Base-by-base conservation (phyloP, 2,113 vertebrate species). In the Labrus mixtus region DNA sequence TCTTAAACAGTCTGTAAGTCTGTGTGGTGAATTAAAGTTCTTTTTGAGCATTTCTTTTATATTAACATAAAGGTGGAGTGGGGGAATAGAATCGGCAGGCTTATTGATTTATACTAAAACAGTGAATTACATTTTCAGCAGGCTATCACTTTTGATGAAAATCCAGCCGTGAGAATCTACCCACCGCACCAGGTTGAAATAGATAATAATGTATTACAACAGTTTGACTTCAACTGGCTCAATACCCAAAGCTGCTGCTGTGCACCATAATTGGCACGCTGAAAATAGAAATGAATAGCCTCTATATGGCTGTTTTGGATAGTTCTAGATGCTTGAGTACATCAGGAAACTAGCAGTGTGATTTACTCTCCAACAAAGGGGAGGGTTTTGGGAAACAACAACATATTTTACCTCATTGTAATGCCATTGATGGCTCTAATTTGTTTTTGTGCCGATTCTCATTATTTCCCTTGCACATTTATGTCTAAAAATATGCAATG, bases 71-170 rank as follows among this genome's bases (percentile, higher is more conserved):
- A 89, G 84, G 87, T 90, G 78, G 79, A 88, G 85, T 79, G 80
- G 67, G 88, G 87, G 84, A 83, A 87, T 89, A 78, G 89, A 87
- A 85, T 87, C 78, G 74, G 68, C 76, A 82, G 84, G 55, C 76
- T 83, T 92, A 92, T 92, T 92, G 91, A 93, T 93, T 92, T 87
- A 88, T 88, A 89, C 83, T 87, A 91, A 92, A 92, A 89, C 85
- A 89, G 81, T 91, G 88, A 87, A 93, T 92, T 89, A 87, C 89
- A 89, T 88, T 90, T 91, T 91, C 87, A 91, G 88, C 86, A 68
- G 85, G 89, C 87, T 67, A 82, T 92, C 87, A 84, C 83, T 87
- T 91, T 45, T 91, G 87, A 90, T 89, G 84, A 87, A 91, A 90
- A 87, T 89, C 87, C 85, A 83, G 74, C 82, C 57, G 89, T 66